phyloP scores from a whole-genome alignment of 2,888 invertebrate species.

The Yponomeuta plumbellus region DNA sequence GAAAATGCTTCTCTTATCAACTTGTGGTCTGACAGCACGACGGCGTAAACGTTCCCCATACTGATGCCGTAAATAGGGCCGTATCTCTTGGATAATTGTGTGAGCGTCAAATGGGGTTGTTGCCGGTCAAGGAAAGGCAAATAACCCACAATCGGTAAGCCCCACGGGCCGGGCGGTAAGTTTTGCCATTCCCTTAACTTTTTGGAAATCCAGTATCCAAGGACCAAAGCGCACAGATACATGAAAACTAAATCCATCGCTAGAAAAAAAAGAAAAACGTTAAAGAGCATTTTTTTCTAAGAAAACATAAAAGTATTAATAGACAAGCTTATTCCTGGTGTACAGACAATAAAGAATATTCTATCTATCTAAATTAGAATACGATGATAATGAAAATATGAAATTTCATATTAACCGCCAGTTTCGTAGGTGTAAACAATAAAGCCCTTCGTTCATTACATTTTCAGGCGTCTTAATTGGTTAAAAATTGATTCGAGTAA shows the following conservation, averaged over 20 bases:
- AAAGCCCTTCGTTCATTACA: background rate
- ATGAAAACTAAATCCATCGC: conserved; percentile 45
- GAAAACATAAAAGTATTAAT: no score
- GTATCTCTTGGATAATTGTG: conserved; percentile 79
- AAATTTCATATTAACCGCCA: background rate
- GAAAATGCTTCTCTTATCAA: conserved; percentile 84
- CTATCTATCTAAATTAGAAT: background rate
- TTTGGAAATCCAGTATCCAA: conserved; percentile 51
- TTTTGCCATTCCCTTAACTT: conserved; percentile 58
- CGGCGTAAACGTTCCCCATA: conserved; percentile 85
- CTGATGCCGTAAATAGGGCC: conserved; percentile 84
- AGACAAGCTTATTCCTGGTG: no score
- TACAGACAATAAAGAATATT: no score
- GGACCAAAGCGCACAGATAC: conserved; percentile 42
- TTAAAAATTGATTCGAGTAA: no score
- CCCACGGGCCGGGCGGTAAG: conserved; percentile 87
- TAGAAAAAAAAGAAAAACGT: conserved; percentile 30
- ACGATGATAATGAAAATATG: background rate
- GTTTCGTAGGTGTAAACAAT: background rate
- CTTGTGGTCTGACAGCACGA: conserved; percentile 85
- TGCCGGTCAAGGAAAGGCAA: conserved; percentile 82
- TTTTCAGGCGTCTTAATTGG: no score
- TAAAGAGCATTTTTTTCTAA: background rate
- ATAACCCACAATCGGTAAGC: conserved; percentile 87
- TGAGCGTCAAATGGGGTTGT: conserved; percentile 84